These are phyloP conservation scores for Henricia sp. DNA, from an alignment of 53 echinoderm and acorn worm species.

Conservation along the genomic window DNA sequence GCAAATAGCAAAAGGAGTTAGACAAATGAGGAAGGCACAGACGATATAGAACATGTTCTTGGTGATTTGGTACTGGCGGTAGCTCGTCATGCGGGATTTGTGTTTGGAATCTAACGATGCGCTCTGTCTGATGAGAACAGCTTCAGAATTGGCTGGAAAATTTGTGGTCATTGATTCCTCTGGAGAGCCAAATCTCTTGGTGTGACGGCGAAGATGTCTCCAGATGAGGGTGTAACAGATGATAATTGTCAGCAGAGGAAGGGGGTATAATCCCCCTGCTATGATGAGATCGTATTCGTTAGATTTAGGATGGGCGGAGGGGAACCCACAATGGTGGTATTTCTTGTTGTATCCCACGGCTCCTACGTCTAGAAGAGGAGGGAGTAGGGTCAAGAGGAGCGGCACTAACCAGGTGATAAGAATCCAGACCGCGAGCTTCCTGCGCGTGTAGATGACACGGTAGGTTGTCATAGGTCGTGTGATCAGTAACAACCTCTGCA, in stretches of 20 bases:
- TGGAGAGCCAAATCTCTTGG: constrained; percentile 34
- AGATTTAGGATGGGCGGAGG: constrained; percentile 36
- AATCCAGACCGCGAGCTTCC: constrained; percentile 24
- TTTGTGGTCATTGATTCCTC: constrained; percentile 28
- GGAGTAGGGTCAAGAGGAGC: constrained; percentile 45
- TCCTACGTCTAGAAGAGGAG: constrained; percentile 48
- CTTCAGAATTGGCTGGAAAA: not conserved
- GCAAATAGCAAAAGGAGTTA: constrained; percentile 71
- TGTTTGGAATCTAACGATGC: not conserved
- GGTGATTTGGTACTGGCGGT: constrained; percentile 64
- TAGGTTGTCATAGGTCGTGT: constrained; percentile 53
- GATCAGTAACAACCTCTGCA: constrained; percentile 57
- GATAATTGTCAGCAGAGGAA: constrained; percentile 48
- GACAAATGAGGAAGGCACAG: constrained; percentile 67
- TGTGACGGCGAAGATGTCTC: constrained; percentile 54
- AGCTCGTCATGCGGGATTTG: not conserved
- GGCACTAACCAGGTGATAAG: constrained; percentile 46
- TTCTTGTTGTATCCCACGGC: constrained; percentile 65
- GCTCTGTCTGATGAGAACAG: not conserved
- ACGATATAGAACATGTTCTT: constrained; percentile 78
- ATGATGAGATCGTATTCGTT: constrained; percentile 66
- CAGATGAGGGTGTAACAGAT: constrained; percentile 62
- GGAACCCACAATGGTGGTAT: constrained; percentile 60
- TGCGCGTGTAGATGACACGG: constrained; percentile 28
- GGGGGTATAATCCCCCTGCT: constrained; percentile 52